A percentile compares a stretch with the other conserved stretches of the same genome.
These are phyloP conservation scores for Periphyllus acericola DNA, from an alignment of 2,888 invertebrate genomes.

Conservation along the genomic window DNA sequence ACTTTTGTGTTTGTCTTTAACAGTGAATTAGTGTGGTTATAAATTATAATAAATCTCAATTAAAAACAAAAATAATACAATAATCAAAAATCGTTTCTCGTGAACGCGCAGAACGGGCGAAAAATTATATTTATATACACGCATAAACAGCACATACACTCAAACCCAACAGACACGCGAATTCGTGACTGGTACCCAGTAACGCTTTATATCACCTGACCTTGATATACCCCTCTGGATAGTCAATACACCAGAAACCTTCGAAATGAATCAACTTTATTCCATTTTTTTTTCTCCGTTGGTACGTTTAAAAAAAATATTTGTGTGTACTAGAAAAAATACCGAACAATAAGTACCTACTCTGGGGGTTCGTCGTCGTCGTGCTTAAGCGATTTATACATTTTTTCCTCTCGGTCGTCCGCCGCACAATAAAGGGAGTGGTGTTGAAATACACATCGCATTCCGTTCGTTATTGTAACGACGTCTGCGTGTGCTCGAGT, in stretches of 20 bases:
- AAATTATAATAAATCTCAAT: background rate
- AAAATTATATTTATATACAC: background rate
- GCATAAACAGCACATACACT: background rate
- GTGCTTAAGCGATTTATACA: background rate
- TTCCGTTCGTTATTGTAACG: background rate
- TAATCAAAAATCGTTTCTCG: background rate
- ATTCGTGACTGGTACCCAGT: conserved; percentile 59
- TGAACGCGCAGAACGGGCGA: background rate
- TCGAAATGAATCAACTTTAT: conserved; percentile 14
- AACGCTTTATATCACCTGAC: conserved; percentile 9
- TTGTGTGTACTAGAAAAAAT: background rate
- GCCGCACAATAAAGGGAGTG: background rate
- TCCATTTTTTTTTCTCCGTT: background rate
- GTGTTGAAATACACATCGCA: conserved; percentile 1
- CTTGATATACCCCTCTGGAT: background rate
- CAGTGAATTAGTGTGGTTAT: background rate
- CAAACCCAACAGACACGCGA: background rate
- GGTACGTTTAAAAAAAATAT: background rate
- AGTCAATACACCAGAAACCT: background rate
- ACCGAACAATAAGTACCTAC: background rate
- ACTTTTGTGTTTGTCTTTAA: background rate
- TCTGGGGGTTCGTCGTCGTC: background rate
- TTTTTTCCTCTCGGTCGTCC: background rate
- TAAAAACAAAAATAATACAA: background rate
- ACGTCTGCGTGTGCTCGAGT: background rate